phyloP scores from a whole-genome alignment of 1,140 invertebrate genomes.

The Leptestheria dahalacensis region DNA sequence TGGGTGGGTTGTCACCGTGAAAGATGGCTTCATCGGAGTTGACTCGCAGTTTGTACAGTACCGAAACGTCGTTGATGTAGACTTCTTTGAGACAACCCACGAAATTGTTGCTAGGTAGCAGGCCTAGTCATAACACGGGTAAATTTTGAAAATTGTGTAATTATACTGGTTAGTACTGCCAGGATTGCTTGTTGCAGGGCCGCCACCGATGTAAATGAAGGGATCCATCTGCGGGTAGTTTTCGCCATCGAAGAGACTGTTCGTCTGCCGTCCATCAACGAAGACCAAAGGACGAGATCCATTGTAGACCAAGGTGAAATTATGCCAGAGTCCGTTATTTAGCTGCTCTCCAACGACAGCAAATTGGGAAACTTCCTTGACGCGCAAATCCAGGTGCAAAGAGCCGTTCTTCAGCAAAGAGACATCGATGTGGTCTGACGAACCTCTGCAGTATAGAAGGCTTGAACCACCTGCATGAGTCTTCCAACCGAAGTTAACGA shows the following conservation, averaged over 20 bases:
- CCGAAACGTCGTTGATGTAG: slow-evolving; percentile 80
- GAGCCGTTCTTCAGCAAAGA: too few species aligned
- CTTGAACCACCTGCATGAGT: too few species aligned
- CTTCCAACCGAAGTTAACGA: too few species aligned
- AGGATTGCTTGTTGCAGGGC: too few species aligned
- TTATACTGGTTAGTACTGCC: too few species aligned
- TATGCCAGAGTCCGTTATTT: slow-evolving; percentile 69
- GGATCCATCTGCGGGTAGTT: slow-evolving; percentile 78
- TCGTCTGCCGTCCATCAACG: slow-evolving; percentile 39
- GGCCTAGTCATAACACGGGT: slow-evolving; percentile 23
- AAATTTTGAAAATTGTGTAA: neutral
- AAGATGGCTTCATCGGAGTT: slow-evolving; percentile 29
- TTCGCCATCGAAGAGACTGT: slow-evolving; percentile 38
- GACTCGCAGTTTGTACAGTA: slow-evolving; percentile 65
- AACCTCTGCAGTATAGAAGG: too few species aligned
- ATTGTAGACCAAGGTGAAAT: slow-evolving; percentile 68
- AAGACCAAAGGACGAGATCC: slow-evolving; percentile 50
- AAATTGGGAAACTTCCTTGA: slow-evolving; percentile 10
- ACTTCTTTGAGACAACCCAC: slow-evolving; percentile 78
- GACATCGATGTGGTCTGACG: too few species aligned
- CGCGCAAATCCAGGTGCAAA: too few species aligned
- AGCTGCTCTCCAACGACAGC: slow-evolving; percentile 42
- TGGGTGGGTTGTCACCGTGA: slow-evolving; percentile 58
- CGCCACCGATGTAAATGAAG: slow-evolving; percentile 78
- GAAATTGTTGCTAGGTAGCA: slow-evolving; percentile 39